Conservation (phyloP, 2,113 vertebrate genomes). For the Murina feae region DNA sequence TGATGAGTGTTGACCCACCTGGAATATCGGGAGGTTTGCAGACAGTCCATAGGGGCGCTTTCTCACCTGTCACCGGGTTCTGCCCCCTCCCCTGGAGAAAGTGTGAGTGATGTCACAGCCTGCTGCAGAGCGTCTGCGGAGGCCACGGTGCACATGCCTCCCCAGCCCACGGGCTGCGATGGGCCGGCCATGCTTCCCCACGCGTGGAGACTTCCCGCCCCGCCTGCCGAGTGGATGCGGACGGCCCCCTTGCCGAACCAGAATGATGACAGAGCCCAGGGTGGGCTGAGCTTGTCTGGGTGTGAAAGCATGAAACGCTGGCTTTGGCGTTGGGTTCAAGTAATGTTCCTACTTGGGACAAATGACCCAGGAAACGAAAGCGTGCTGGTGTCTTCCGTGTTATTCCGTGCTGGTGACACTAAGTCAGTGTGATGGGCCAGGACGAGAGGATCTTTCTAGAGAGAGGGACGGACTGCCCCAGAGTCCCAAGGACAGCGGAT, state of each 20-base stretch:
- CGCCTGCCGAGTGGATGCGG: background rate
- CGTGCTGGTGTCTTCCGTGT: background rate
- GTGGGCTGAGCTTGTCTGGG: rapidly evolving
- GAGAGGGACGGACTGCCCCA: background rate
- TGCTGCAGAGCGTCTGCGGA: background rate
- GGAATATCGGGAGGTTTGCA: slow-evolving; percentile 51
- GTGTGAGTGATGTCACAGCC: background rate
- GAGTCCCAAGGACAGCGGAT: background rate
- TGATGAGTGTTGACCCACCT: slow-evolving; percentile 62
- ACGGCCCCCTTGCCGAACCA: rapidly evolving
- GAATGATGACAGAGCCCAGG: background rate
- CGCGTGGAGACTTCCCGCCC: background rate
- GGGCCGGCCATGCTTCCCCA: background rate
- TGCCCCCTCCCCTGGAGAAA: slow-evolving; percentile 15
- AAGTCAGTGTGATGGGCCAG: background rate
- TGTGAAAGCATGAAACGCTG: background rate
- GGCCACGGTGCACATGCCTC: rapidly evolving
- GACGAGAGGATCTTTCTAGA: background rate
- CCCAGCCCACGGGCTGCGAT: background rate
- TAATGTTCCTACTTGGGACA: background rate
- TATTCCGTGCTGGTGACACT: too few species aligned
- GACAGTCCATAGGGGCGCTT: slow-evolving; percentile 66
- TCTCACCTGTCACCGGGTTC: slow-evolving; percentile 54
- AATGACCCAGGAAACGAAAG: background rate
- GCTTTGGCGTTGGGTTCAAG: background rate